phyloP scores from a whole-genome alignment of 2,888 invertebrate genomes.

The Stomorhina lunata region DNA sequence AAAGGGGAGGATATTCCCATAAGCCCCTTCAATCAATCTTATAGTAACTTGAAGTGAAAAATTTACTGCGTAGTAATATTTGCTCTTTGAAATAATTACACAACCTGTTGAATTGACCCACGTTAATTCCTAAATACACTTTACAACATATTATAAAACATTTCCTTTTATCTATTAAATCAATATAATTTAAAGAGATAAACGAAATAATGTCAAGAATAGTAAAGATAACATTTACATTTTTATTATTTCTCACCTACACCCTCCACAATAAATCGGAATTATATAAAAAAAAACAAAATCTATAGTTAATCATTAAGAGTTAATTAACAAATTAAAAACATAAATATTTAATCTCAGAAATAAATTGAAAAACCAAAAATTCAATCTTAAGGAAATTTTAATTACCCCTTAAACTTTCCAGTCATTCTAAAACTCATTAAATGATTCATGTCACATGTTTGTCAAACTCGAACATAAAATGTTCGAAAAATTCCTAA shows the following conservation, averaged over 20 bases:
- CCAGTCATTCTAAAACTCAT: too few relatives aligned
- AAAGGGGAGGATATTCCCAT: too few relatives aligned
- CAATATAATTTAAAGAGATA: constrained; percentile 1
- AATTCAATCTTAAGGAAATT: background rate
- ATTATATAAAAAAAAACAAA: constrained; percentile 36
- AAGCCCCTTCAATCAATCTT: too few relatives aligned
- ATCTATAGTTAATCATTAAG: constrained; percentile 43
- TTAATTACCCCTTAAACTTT: background rate
- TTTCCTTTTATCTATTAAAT: constrained; percentile 9
- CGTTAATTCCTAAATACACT: background rate
- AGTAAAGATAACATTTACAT: constrained; percentile 46
- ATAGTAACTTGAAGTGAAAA: too few relatives aligned
- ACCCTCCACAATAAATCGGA: background rate
- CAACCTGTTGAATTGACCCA: background rate
- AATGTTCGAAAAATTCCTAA: background rate
- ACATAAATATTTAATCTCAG: background rate
- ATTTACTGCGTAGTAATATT: too few relatives aligned
- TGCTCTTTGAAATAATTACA: too few relatives aligned
- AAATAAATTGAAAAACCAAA: too few relatives aligned
- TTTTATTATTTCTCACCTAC: background rate
- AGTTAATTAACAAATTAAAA: constrained; percentile 45
- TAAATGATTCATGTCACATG: constrained; percentile 30
- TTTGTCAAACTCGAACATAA: background rate
- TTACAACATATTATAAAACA: background rate
- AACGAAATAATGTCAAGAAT: constrained; percentile 15